Conservation (phyloP, 2,888 invertebrate genomes). For the Nephrocerus scutellatus region DNA sequence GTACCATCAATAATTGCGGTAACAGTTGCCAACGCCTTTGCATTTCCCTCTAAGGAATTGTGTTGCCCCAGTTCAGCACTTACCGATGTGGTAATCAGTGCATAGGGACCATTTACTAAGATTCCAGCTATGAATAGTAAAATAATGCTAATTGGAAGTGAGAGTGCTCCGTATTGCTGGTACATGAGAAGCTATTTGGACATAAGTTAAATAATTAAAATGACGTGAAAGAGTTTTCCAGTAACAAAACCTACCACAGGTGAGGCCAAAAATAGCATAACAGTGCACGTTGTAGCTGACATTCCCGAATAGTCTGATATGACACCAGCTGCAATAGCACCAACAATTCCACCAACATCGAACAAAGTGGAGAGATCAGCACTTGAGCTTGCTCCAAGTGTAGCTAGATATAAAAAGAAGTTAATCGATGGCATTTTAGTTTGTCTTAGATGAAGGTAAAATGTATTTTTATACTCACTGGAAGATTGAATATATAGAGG, state of each 20-base stretch:
- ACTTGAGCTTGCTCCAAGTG: constrained; percentile 59
- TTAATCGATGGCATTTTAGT: not conserved
- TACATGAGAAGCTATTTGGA: constrained; percentile 66
- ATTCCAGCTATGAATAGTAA: constrained; percentile 69
- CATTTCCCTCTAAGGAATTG: constrained; percentile 71
- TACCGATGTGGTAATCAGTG: constrained; percentile 92
- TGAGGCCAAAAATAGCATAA: constrained; percentile 71
- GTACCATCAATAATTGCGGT: constrained; percentile 97
- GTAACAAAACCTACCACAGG: constrained; percentile 60
- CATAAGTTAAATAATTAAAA: not conserved
- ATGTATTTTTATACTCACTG: constrained; percentile 55
- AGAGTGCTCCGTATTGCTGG: constrained; percentile 62
- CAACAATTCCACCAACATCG: constrained; percentile 84
- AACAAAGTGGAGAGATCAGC: constrained; percentile 76
- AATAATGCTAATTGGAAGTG: constrained; percentile 56
- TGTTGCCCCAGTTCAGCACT: constrained; percentile 89
- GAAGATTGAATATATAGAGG: constrained; percentile 80
- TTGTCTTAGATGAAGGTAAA: not conserved
- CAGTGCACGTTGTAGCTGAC: constrained; percentile 79
- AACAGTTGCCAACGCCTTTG: constrained; percentile 91
- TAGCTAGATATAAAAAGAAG: constrained; percentile 50
- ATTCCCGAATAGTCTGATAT: constrained; percentile 76
- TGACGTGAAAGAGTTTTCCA: not conserved
- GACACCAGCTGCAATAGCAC: constrained; percentile 81
- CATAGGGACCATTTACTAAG: constrained; percentile 92